A percentile compares a stretch with the other conserved stretches of the same genome.
phyloP scores from a whole-genome alignment of 2,113 vertebrate species.

The Hippolais icterina region DNA sequence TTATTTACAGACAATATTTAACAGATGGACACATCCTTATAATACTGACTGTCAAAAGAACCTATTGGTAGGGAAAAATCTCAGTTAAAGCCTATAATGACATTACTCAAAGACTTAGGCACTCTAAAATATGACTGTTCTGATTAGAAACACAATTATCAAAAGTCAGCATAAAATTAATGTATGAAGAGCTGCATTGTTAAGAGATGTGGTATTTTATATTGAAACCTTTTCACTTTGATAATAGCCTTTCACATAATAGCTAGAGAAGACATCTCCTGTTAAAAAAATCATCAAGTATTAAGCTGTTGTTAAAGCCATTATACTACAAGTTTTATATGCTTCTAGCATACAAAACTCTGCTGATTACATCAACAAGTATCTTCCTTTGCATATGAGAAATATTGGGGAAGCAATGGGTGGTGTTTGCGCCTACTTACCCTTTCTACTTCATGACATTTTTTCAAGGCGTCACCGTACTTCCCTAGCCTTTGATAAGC shows the following conservation, averaged over 20 bases:
- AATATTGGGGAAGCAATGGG: not conserved
- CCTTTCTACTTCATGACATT: constrained; percentile 80
- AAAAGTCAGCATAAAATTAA: not conserved
- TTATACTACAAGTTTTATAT: not conserved
- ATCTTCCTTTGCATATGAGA: not conserved
- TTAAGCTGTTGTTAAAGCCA: not conserved
- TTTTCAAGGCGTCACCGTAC: constrained; percentile 79
- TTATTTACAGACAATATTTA: not conserved
- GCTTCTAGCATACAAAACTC: not conserved
- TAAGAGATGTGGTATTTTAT: not conserved
- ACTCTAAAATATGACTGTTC: not conserved
- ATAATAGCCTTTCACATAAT: accelerated
- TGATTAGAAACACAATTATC: not conserved
- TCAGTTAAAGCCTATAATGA: not conserved
- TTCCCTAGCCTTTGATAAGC: constrained; percentile 76
- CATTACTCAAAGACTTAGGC: not conserved
- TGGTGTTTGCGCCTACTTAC: constrained; percentile 58
- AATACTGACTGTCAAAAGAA: not conserved
- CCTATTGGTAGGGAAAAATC: not conserved
- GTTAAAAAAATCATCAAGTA: not conserved
- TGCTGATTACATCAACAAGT: not conserved
- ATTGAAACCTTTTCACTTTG: not conserved
- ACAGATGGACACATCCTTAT: not conserved
- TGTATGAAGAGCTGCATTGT: not conserved
- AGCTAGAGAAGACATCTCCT: not conserved